These are phyloP conservation scores for Mythimna lalbum DNA, from an alignment of 2,888 invertebrate species.

Conservation along the genomic window DNA sequence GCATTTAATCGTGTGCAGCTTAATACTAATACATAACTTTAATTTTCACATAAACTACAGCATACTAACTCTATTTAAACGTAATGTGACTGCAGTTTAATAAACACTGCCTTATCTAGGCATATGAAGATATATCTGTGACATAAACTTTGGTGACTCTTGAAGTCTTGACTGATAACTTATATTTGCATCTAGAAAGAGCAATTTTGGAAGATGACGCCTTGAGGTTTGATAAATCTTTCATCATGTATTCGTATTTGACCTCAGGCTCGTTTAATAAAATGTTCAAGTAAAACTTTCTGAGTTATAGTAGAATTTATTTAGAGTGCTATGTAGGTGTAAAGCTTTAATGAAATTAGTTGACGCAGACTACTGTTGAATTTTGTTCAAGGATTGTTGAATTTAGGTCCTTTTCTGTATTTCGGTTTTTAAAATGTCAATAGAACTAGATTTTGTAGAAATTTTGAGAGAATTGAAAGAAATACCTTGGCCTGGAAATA, in stretches of 20 bases:
- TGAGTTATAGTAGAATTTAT: constrained; percentile 63
- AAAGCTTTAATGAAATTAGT: constrained; percentile 66
- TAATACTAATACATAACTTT: constrained; percentile 44
- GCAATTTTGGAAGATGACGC: constrained; percentile 67
- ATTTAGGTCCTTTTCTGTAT: constrained; percentile 13
- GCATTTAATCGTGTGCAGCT: constrained; percentile 44
- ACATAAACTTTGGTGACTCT: constrained; percentile 39
- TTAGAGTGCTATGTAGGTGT: constrained; percentile 62
- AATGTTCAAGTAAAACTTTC: constrained; percentile 58
- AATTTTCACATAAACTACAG: constrained; percentile 50
- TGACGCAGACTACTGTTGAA: constrained; percentile 59
- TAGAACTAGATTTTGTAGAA: constrained; percentile 7
- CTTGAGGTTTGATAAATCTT: constrained; percentile 61
- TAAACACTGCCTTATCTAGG: constrained; percentile 41
- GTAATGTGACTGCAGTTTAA: constrained; percentile 31
- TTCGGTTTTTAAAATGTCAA: constrained; percentile 3
- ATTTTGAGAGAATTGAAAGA: not conserved
- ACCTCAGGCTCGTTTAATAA: constrained; percentile 44
- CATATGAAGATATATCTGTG: constrained; percentile 30
- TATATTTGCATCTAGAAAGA: constrained; percentile 70
- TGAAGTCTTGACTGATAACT: constrained; percentile 50
- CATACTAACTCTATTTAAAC: constrained; percentile 39
- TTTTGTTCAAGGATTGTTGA: constrained; percentile 55
- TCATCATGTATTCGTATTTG: constrained; percentile 54
- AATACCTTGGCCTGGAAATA: not conserved